phyloP scores from a whole-genome alignment of 1,140 invertebrate genomes.

The Drosophila truncata region DNA sequence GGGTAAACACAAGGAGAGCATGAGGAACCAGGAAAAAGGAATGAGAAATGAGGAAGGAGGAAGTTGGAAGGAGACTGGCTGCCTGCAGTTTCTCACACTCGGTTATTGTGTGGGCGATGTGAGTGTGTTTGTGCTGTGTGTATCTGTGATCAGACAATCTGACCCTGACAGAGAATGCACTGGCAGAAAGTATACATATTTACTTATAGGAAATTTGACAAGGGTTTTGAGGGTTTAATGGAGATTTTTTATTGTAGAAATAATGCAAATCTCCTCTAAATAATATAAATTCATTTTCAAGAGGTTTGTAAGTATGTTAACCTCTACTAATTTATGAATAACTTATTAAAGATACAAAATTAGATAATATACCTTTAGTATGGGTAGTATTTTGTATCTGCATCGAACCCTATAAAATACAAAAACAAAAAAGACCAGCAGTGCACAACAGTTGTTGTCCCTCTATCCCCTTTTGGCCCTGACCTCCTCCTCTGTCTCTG shows the following conservation, averaged over 20 bases:
- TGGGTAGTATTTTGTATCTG: constrained; percentile 5
- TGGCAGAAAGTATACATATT: constrained; percentile 38
- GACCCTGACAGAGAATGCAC: constrained; percentile 47
- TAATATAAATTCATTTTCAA: no score
- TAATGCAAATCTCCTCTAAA: background rate
- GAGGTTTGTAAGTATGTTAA: no score
- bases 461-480: constrained; percentile 18
- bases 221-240: background rate
- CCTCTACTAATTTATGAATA: no score
- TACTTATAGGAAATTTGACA: background rate
- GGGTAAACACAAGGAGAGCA: constrained; percentile 24
- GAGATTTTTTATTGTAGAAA: background rate
- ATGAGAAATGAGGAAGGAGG: constrained; percentile 23
- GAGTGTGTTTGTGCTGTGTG: constrained; percentile 9
- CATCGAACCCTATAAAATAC: background rate
- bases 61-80: constrained; percentile 21
- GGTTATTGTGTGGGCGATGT: constrained; percentile 64
- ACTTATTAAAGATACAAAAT: no score
- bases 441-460: constrained; percentile 72
- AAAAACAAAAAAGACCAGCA: constrained; percentile 34
- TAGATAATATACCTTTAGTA: no score
- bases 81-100: constrained; percentile 75
- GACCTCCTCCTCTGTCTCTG: constrained; percentile 21
- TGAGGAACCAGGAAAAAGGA: constrained; percentile 35
- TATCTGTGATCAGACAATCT: constrained; percentile 59